These are phyloP conservation scores for Sternarchorhynchus goeldii DNA, from an alignment of 2,797 vertebrate species.

Conservation along the genomic window DNA sequence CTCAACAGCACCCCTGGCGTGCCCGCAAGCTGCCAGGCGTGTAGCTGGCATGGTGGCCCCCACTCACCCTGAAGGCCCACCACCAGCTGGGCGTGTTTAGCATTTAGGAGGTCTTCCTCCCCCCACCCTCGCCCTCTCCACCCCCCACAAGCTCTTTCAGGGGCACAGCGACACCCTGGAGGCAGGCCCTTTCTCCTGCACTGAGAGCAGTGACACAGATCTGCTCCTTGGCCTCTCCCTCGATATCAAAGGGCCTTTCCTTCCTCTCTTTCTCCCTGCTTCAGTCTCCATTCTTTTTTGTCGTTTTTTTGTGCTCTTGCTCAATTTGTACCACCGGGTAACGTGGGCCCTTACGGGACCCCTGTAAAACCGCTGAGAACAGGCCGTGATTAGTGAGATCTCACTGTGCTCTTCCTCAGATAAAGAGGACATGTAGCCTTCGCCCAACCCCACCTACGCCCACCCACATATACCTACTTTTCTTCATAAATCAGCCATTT, in stretches of 20 bases:
- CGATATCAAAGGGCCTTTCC: slow-evolving; percentile 58
- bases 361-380: slow-evolving; percentile 55
- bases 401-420: slow-evolving; percentile 65
- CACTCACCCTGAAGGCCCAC: slow-evolving; percentile 50
- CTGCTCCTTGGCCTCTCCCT: slow-evolving; percentile 52
- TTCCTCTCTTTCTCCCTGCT: slow-evolving; percentile 55
- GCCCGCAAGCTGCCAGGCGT: slow-evolving; percentile 39
- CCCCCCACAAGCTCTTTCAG: slow-evolving; percentile 55
- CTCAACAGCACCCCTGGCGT: slow-evolving; percentile 20
- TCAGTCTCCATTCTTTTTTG: slow-evolving; percentile 46
- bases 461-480: slow-evolving; percentile 57
- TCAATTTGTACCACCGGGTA: slow-evolving; percentile 70
- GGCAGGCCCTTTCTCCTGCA: slow-evolving; percentile 49
- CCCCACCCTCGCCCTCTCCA: slow-evolving; percentile 21
- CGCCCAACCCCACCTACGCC: slow-evolving; percentile 15
- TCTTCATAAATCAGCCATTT: slow-evolving; percentile 75
- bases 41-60: slow-evolving; percentile 41
- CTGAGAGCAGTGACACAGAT: slow-evolving; percentile 59
- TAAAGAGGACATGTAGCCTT: slow-evolving; percentile 51
- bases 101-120: slow-evolving; percentile 54
- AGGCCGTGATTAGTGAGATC: slow-evolving; percentile 72
- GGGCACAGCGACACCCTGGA: slow-evolving; percentile 32
- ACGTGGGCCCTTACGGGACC: slow-evolving; percentile 65
- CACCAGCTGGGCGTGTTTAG: slow-evolving; percentile 49
- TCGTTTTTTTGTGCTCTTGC: slow-evolving; percentile 56